phyloP scores from a whole-genome alignment of 2,888 invertebrate species.

The Automeris io region DNA sequence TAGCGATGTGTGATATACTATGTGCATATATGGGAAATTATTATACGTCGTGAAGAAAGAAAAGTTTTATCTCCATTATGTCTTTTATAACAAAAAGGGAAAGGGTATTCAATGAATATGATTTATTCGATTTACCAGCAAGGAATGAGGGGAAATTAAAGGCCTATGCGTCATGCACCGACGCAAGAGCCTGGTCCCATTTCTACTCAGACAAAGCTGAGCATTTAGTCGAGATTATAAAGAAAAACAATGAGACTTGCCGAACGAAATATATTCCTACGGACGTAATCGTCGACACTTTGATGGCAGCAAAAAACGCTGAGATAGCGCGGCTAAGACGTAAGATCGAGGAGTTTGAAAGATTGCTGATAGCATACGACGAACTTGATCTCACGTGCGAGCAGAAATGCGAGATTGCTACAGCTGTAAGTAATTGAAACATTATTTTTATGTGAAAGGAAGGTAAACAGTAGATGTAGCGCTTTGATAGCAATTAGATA shows the following conservation, averaged over 20 bases:
- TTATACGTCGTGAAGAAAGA: conserved; percentile 31
- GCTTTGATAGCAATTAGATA: too few species aligned
- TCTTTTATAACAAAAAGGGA: conserved; percentile 71
- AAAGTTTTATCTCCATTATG: conserved; percentile 39
- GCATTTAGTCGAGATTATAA: conserved; percentile 75
- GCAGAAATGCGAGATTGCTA: conserved; percentile 62
- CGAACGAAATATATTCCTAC: conserved; percentile 61
- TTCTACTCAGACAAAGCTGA: conserved; percentile 73
- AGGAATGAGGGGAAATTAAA: conserved; percentile 76
- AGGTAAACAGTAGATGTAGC: too few species aligned
- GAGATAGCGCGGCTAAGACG: conserved; percentile 66
- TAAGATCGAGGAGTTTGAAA: conserved; percentile 65
- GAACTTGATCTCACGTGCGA: conserved; percentile 57
- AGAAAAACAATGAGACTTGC: conserved; percentile 55
- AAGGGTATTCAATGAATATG: conserved; percentile 65
- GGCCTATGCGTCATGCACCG: conserved; percentile 73
- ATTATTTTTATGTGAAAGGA: not conserved
- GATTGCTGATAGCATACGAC: conserved; percentile 58
- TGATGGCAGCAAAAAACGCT: conserved; percentile 66
- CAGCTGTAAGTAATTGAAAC: conserved; percentile 44
- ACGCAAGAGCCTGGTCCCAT: conserved; percentile 77
- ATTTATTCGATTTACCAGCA: conserved; percentile 56
- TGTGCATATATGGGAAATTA: conserved; percentile 40
- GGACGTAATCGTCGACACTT: conserved; percentile 58
- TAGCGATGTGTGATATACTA: conserved; percentile 48